A percentile compares a stretch with the other conserved stretches of the same genome.
Conservation (phyloP, 2,113 vertebrate genomes). For the Rafetus swinhoei region DNA sequence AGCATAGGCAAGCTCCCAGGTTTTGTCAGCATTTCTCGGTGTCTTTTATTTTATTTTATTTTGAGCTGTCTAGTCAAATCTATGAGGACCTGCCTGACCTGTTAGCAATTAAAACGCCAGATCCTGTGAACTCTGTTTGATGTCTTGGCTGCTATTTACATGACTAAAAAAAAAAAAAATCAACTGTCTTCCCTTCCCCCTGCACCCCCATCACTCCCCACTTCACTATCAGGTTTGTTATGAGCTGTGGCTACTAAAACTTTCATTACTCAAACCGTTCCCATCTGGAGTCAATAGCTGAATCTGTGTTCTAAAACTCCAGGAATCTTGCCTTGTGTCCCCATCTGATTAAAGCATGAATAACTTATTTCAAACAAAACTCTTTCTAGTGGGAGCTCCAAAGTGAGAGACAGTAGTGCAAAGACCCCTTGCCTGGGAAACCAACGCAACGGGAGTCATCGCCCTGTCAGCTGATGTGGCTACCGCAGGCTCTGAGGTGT, state of each 20-base stretch:
- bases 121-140: rapidly evolving
- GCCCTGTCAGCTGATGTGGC: background rate
- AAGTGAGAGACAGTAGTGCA: background rate
- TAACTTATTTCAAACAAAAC: background rate
- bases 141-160: background rate
- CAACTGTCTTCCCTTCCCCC: background rate
- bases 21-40: background rate
- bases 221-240: background rate
- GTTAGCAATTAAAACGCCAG: background rate
- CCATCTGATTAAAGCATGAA: background rate
- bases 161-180: background rate
- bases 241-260: background rate
- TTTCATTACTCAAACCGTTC: background rate
- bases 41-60: background rate
- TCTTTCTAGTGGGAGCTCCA: background rate
- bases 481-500: background rate
- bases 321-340: background rate
- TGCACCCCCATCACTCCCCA: background rate
- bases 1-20: background rate
- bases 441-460: background rate
- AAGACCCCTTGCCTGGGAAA: rapidly evolving
- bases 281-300: background rate
- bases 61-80: background rate
- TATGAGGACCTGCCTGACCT: background rate
- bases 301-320: background rate